phyloP scores from a whole-genome alignment of 2,113 vertebrate species.

The Microcebus murinus region DNA sequence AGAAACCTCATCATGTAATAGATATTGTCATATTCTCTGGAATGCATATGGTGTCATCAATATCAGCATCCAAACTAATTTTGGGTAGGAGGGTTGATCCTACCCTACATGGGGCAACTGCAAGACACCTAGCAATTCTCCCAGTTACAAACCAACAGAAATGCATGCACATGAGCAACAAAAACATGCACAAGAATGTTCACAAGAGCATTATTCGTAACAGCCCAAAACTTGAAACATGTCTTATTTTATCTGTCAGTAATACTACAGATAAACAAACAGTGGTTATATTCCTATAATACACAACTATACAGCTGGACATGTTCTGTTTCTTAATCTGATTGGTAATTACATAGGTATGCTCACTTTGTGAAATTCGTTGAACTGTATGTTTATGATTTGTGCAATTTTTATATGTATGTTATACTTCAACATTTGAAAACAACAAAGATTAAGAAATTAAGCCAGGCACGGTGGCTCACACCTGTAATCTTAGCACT shows the following conservation, averaged over 20 bases:
- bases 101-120: neutral
- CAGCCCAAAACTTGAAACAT: neutral
- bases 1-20: neutral
- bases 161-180: neutral
- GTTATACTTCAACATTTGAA: neutral
- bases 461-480: neutral
- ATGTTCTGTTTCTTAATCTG: slow-evolving; percentile 19
- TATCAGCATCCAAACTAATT: neutral
- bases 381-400: neutral
- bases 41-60: neutral
- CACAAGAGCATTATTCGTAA: neutral
- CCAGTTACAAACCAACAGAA: neutral
- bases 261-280: neutral
- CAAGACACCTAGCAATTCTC: neutral
- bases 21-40: neutral
- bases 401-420: neutral
- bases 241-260: neutral
- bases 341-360: neutral
- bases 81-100: neutral
- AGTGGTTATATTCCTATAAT: neutral
- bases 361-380: neutral
- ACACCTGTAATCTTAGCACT: too few relatives aligned
- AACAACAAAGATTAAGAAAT: neutral
- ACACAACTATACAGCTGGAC: neutral
- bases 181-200: neutral